Percentiles rank a stretch among this genome's conserved stretches.
phyloP scores from a whole-genome alignment of 1,140 invertebrate genomes.

The Macrosteles quadrilineatus region DNA sequence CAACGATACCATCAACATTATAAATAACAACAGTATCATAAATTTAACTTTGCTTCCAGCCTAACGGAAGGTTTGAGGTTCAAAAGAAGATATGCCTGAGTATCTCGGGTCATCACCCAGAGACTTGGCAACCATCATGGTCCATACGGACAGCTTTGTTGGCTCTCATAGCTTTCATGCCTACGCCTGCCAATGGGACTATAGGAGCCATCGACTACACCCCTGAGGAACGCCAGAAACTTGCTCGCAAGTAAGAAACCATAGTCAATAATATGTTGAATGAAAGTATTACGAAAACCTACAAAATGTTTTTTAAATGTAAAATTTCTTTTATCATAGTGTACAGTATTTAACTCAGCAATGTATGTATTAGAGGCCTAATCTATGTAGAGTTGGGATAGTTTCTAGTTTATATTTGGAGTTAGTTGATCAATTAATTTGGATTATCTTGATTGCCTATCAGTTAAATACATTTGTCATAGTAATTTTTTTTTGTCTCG shows the following conservation, averaged over 20 bases:
- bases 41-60: conserved; percentile 55
- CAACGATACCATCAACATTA: too few species aligned
- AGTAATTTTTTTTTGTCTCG: too few species aligned
- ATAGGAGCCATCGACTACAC: conserved; percentile 90
- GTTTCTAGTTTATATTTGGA: too few species aligned
- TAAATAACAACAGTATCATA: too few species aligned
- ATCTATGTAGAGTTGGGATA: too few species aligned
- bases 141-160: conserved; percentile 91
- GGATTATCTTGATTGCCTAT: too few species aligned
- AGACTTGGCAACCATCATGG: conserved; percentile 97
- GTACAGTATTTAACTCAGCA: too few species aligned
- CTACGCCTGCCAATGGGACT: conserved; percentile 81
- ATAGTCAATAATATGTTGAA: background rate
- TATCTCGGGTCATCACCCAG: conserved; percentile 96
- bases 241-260: background rate
- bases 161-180: conserved; percentile 94
- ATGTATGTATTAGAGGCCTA: too few species aligned
- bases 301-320: too few species aligned
- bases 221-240: conserved; percentile 71
- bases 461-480: too few species aligned
- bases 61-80: conserved; percentile 92
- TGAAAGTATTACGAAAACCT: background rate
- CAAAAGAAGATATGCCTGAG: conserved; percentile 96
- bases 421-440: too few species aligned
- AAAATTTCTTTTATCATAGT: too few species aligned